phyloP scores from a whole-genome alignment of 2,888 invertebrate species.

The Plusia festucae region DNA sequence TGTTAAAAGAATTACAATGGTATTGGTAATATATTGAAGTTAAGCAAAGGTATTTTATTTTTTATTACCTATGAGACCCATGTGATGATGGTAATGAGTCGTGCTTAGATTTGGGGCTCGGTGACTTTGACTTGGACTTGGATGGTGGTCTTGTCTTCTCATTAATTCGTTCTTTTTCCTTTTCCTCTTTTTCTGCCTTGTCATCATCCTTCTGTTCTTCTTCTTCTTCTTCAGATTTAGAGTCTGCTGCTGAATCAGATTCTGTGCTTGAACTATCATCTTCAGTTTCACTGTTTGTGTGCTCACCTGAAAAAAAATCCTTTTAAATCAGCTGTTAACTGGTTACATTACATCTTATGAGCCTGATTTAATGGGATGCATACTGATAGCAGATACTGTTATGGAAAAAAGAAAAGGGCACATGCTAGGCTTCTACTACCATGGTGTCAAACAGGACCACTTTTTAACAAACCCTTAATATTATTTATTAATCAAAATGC shows the following conservation, averaged over 20 bases:
- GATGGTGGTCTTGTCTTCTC: conserved; percentile 74
- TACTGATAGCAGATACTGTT: no score
- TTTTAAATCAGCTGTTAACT: background rate
- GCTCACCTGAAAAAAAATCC: conserved; percentile 75
- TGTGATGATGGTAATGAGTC: conserved; percentile 75
- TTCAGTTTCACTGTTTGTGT: conserved; percentile 86
- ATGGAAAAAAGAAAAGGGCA: no score
- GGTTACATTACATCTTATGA: no score
- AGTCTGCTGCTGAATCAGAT: conserved; percentile 79
- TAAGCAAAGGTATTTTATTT: no score
- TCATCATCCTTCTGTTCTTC: conserved; percentile 69
- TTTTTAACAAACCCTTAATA: background rate
- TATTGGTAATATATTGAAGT: background rate
- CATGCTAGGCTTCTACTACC: no score
- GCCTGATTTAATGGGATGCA: no score
- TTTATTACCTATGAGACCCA: conserved; percentile 75
- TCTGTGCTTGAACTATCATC: conserved; percentile 82
- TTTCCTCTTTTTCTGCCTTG: conserved; percentile 74
- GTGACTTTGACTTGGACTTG: conserved; percentile 81
- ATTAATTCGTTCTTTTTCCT: conserved; percentile 76
- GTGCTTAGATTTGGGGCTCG: conserved; percentile 73
- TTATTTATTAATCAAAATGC: background rate
- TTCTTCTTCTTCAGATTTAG: conserved; percentile 81
- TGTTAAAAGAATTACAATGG: background rate
- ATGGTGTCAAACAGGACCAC: background rate